A percentile compares a stretch with the other conserved stretches of the same genome.
phyloP scores from a whole-genome alignment of 2,113 vertebrate species.

The Penelope pileata region DNA sequence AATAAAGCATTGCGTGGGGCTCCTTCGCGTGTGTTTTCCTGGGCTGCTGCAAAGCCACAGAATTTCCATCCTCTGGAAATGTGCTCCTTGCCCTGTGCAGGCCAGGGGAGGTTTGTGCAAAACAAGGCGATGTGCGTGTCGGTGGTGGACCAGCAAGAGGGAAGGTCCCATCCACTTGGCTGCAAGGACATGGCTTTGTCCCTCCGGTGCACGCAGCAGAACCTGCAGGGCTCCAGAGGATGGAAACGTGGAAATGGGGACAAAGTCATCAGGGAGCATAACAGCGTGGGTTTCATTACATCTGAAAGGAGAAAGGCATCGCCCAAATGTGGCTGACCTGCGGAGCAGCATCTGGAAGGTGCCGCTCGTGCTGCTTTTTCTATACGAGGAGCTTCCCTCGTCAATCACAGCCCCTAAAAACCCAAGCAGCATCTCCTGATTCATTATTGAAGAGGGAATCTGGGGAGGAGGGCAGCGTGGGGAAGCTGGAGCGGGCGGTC shows the following conservation, averaged over 20 bases:
- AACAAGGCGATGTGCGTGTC: background rate
- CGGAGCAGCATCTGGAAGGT: background rate
- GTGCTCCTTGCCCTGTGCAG: background rate
- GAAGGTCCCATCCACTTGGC: background rate
- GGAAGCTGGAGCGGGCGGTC: conserved; percentile 21
- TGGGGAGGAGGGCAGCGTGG: background rate
- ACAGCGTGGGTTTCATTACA: background rate
- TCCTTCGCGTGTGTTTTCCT: background rate
- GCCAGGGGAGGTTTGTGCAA: background rate
- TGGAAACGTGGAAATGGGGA: background rate
- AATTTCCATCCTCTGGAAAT: background rate
- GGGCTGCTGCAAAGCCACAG: fast-evolving
- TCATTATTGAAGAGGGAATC: conserved; percentile 18
- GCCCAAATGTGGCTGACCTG: background rate
- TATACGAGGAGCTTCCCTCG: background rate
- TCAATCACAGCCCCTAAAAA: background rate
- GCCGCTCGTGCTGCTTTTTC: fast-evolving
- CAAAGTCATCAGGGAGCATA: background rate
- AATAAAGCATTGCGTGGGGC: fast-evolving
- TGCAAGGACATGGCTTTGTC: background rate
- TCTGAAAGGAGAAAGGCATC: background rate
- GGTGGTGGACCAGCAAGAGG: background rate
- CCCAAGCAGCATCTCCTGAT: background rate
- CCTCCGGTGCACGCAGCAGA: background rate
- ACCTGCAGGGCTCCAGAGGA: background rate